Conservation (phyloP, 2,888 invertebrate species). For the Siphlonurus alternatus region DNA sequence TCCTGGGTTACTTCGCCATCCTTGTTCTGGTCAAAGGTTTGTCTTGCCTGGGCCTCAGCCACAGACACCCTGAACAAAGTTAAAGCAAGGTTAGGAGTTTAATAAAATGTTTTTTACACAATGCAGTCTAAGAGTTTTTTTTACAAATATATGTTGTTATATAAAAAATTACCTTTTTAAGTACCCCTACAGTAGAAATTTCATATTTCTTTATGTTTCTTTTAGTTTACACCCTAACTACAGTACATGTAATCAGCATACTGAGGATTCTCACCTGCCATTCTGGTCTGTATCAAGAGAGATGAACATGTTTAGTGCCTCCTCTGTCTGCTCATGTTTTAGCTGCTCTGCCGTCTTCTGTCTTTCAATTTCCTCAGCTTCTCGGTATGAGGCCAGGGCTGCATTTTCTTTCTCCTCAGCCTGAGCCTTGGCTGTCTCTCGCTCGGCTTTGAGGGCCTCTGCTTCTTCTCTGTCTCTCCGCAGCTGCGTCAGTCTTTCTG, state of each 20-base stretch:
- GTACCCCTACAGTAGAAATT: too few species aligned
- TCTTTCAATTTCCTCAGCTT: constrained; percentile 40
- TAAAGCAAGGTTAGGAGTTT: not conserved
- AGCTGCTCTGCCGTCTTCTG: constrained; percentile 40
- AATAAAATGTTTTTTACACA: constrained; percentile 18
- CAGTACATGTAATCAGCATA: too few species aligned
- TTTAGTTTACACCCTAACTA: too few species aligned
- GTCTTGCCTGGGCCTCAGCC: constrained; percentile 48
- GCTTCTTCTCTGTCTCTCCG: constrained; percentile 58
- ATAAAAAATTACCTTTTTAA: too few species aligned
- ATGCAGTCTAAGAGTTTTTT: too few species aligned
- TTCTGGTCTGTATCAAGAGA: constrained; percentile 68
- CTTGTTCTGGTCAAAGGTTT: constrained; percentile 73
- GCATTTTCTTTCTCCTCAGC: constrained; percentile 56
- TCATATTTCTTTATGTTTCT: too few species aligned
- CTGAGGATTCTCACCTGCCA: too few species aligned
- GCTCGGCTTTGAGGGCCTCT: constrained; percentile 61
- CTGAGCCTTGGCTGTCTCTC: constrained; percentile 48
- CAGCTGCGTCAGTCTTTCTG: constrained; percentile 26
- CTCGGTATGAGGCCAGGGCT: constrained; percentile 59
- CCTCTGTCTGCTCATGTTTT: constrained; percentile 35
- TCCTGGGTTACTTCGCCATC: constrained; percentile 78
- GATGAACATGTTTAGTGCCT: constrained; percentile 55
- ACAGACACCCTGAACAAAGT: constrained; percentile 37
- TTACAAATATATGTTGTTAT: too few species aligned